Conservation (phyloP, 2,888 invertebrate species). For the Lycia hirtaria region DNA sequence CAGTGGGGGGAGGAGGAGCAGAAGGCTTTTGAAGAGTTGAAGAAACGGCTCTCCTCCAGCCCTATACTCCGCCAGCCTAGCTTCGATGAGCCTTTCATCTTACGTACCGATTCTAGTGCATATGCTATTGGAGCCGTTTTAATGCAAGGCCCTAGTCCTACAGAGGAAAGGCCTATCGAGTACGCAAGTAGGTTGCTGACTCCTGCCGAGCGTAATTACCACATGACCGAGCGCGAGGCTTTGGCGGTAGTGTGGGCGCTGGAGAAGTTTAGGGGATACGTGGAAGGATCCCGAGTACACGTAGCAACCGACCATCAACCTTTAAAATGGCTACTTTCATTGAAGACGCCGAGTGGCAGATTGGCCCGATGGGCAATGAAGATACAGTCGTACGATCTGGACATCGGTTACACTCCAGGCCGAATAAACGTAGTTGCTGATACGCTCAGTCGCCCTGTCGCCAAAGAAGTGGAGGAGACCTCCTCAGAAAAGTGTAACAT, state of each 20-base stretch:
- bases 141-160: neutral
- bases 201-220: constrained; percentile 42
- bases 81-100: neutral
- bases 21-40: neutral
- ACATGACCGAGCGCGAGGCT: constrained; percentile 4
- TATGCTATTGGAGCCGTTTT: neutral
- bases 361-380: neutral
- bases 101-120: neutral
- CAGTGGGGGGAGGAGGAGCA: neutral
- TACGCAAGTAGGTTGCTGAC: constrained; percentile 9
- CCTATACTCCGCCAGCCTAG: neutral
- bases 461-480: neutral
- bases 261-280: too few species aligned
- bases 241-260: too few species aligned
- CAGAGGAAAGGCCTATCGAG: constrained; percentile 9
- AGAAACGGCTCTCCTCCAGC: neutral
- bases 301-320: constrained; percentile 3
- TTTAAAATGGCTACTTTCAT: neutral
- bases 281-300: too few species aligned
- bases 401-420: neutral
- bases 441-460: neutral
- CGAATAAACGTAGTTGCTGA: neutral
- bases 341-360: constrained; percentile 1
- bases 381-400: neutral
- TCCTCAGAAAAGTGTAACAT: neutral